Conservation (phyloP, 2,888 invertebrate species). For the Cephus nigrinus region DNA sequence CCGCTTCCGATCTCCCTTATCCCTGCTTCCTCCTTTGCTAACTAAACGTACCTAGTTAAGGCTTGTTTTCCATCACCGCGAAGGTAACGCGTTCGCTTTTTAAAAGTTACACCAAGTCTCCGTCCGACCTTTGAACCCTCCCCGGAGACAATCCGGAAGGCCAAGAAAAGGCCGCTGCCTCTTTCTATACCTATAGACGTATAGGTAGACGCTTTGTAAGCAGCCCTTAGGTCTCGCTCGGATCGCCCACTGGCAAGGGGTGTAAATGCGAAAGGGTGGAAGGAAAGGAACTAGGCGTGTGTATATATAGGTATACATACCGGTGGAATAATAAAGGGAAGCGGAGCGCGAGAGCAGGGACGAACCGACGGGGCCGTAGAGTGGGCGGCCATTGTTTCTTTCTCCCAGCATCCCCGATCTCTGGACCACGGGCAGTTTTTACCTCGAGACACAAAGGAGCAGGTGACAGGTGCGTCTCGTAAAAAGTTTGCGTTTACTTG, state of each 20-base stretch:
- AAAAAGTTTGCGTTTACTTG: not conserved
- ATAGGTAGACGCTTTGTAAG: not conserved
- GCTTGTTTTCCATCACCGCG: not conserved
- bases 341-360: not conserved
- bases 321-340: not conserved
- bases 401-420: not conserved
- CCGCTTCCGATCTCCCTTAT: not conserved
- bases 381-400: constrained; percentile 3
- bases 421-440: not conserved
- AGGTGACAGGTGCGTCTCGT: constrained; percentile 4
- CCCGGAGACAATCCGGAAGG: not conserved
- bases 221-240: not conserved
- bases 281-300: too few relatives aligned
- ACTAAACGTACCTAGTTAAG: not conserved
- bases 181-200: not conserved
- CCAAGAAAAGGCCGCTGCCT: not conserved
- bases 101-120: not conserved
- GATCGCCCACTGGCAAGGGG: not conserved
- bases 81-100: not conserved
- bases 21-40: not conserved
- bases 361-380: not conserved
- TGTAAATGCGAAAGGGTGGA: not conserved
- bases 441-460: not conserved
- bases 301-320: not conserved
- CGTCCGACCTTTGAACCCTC: not conserved